Evolutionary conservation across 2,797 vertebrate genomes (phyloP).

Genomic region (Poecilia picta): DNA sequence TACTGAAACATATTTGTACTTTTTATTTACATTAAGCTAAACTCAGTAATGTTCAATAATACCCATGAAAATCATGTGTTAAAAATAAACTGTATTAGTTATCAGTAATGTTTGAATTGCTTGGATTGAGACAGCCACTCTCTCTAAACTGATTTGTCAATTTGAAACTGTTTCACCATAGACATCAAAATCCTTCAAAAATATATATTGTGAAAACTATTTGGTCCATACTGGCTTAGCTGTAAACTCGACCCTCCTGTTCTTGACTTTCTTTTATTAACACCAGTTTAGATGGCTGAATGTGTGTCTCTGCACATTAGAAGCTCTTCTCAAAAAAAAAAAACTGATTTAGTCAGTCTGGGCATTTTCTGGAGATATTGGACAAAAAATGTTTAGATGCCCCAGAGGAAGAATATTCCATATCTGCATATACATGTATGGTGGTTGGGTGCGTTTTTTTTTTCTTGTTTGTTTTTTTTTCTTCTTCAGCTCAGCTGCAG

Average conservation of each 20-base stretch:
- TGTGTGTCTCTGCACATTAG: not conserved
- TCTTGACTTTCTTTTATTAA: not conserved
- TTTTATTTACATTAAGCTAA: not conserved
- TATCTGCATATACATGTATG: not conserved
- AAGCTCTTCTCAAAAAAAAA: not conserved
- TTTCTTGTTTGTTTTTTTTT: too few relatives aligned
- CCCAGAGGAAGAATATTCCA: not conserved
- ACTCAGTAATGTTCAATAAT: not conserved
- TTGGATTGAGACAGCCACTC: not conserved
- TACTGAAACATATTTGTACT: not conserved
- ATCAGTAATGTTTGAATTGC: not conserved
- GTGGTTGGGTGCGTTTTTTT: not conserved
- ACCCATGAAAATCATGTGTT: not conserved
- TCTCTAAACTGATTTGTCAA: not conserved
- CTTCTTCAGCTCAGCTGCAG: not conserved
- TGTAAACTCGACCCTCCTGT: not conserved
- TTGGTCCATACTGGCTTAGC: not conserved
- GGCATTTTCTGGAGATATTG: not conserved
- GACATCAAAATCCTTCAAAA: not conserved
- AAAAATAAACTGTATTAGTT: not conserved
- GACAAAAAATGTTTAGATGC: not conserved
- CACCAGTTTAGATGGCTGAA: not conserved
- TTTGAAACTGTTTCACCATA: not conserved
- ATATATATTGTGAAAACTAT: not conserved
- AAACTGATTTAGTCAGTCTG: not conserved